phyloP scores from a whole-genome alignment of 2,113 vertebrate species.

The Phaethon lepturus region DNA sequence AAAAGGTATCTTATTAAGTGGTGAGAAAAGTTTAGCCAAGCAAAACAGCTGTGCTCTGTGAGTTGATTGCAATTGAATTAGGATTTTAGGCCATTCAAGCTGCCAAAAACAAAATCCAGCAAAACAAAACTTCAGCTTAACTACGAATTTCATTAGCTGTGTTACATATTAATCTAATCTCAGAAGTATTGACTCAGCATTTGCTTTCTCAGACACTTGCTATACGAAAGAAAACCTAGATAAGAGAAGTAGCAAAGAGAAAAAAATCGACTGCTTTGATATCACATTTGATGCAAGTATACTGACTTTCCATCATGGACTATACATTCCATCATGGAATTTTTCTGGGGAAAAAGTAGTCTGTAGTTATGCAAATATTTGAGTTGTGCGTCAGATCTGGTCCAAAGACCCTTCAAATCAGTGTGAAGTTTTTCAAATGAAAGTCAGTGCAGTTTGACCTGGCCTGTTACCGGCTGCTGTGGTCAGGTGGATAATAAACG shows the following conservation, averaged over 20 bases:
- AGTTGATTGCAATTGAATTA: conserved; percentile 43
- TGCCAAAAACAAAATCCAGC: background rate
- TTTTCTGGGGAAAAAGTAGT: background rate
- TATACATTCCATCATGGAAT: background rate
- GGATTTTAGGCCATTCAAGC: conserved; percentile 19
- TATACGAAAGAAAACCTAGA: background rate
- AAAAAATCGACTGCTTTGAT: background rate
- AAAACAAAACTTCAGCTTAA: conserved; percentile 46
- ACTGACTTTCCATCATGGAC: background rate
- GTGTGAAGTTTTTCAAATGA: background rate
- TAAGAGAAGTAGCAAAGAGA: background rate
- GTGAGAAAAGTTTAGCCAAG: conserved; percentile 60
- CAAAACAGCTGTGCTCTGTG: conserved; percentile 36
- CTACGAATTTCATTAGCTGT: conserved; percentile 33
- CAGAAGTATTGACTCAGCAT: background rate
- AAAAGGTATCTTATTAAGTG: conserved; percentile 60
- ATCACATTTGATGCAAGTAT: background rate
- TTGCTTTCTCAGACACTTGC: background rate
- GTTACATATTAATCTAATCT: conserved; percentile 1
- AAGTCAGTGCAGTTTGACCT: background rate
- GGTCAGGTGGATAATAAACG: background rate
- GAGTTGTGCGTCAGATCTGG: background rate
- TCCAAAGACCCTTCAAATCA: background rate
- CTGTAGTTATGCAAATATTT: background rate
- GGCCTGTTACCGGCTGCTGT: background rate